Evolutionary conservation across 2,113 vertebrate species (phyloP).

Genomic region (Tenrec ecaudatus): DNA sequence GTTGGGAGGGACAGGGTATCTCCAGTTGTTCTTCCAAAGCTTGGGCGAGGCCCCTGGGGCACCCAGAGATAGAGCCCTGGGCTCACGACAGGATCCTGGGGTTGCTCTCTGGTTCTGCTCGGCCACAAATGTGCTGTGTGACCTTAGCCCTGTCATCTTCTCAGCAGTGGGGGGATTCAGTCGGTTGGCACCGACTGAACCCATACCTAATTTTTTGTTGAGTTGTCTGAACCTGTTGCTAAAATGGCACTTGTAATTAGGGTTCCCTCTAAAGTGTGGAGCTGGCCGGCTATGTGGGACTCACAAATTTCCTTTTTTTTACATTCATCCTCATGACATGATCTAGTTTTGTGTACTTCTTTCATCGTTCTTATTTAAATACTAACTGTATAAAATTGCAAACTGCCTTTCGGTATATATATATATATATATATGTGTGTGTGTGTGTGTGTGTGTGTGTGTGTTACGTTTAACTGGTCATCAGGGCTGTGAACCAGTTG

Average conservation of each 20-base stretch:
- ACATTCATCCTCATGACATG: no score
- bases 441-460: no score
- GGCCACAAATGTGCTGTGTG: neutral
- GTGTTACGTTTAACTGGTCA: no score
- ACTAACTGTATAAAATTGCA: no score
- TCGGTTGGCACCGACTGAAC: slow-evolving; percentile 16
- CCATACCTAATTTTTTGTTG: neutral
- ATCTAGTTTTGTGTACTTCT: no score
- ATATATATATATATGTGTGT: no score
- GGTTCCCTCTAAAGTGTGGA: no score
- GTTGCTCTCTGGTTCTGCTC: slow-evolving; percentile 2
- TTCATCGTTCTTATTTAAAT: no score
- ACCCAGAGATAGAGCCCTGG: neutral
- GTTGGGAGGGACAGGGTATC: neutral
- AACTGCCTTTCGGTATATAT: no score
- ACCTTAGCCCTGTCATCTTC: neutral
- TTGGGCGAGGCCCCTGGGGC: neutral
- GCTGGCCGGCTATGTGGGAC: no score
- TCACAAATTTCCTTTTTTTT: no score
- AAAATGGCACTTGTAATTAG: neutral
- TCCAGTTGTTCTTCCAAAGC: neutral
- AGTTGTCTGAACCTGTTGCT: neutral
- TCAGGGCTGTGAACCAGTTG: no score
- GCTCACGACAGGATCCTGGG: neutral
- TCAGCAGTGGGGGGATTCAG: neutral